Evolutionary conservation across 2,113 vertebrate genomes (phyloP), one percentile per base, ranked within the genome.

Genomic region (Rhinopomastus cyanomelas): DNA sequence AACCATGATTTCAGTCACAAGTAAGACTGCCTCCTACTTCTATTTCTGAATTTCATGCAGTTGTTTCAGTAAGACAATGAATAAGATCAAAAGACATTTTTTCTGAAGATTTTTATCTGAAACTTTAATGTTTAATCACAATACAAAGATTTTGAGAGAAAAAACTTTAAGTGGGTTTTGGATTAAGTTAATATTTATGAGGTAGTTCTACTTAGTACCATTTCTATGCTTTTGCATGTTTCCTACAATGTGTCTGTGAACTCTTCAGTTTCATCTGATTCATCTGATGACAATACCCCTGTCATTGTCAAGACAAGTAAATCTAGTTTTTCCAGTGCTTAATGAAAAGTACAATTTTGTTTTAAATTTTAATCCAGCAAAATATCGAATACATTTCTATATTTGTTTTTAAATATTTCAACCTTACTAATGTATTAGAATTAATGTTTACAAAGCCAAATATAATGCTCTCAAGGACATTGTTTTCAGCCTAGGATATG

Each of bases 401-500:
- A 59, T 74, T 37, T 51, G 25, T 57, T 57, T 81, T 59, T 64
- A 82, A 86, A 68, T 61, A 59, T 23, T 78, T 81, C 77, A 96
- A 85, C 37, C n/a, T 93, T 78, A 76, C 23, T 34, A 34, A 78
- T 59, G 32, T 93, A 82, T 90, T 88, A 90, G 39, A 82, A 87
- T 95, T 93, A 84, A 79, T 97, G 60, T 96, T 97, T 96, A 92
- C 56, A 64, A 85, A 96, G 32, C 16, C 80, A 95, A 84, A 89
- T 92, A 61, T 46, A 93, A 96, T 92, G 56, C 37, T 89, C 77
- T 85, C 94, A 87, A 88, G 88, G 71, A 91, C 78, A 79, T 48
- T 90, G 30, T 94, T 97, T 96, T 95, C 92, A 92, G 21, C 86
- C 13, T 81, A 89, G 66, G 77, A 87, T 96, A 94, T 97, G 96